Base-by-base conservation (phyloP, 2,113 vertebrate genomes). In the Proterorhinus semilunaris region DNA sequence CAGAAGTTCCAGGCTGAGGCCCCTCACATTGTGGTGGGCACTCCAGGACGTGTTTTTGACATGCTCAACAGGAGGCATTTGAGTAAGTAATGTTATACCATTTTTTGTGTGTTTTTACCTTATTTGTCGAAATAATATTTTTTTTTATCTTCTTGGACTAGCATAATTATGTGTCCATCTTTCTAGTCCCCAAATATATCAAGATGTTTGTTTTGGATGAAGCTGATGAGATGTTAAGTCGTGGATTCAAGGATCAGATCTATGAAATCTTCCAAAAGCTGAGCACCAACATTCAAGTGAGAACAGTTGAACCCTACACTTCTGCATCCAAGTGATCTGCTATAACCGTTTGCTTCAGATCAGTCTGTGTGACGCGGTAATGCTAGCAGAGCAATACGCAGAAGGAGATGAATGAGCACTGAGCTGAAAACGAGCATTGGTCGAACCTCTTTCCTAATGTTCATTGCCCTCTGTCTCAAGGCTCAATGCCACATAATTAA, bases 201-300 rank as follows among this genome's bases (percentile, higher is more conserved):
- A 98, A 98, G 91, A 99, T 99, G 98, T 99, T 99, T 84, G 98
- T 99, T 84, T 90, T 99, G 91, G 98, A 99, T 85, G 98, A 99
- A 92, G 98, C 98, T 12, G 98, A 99, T 89, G 98, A 99, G 87
- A 99, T 99, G 98, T 88, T 99, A 90, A 99, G 98, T 85, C 95
- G 98, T 70, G 98, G 98, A 6, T 99, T 99, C 90, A 99, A 99
- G 89, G 98, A 99, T 95, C 98, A 99, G 89, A 99, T 99, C 76
- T 99, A 99, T 82, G 98, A 99, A 82, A 98, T 99, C 92, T 99
- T 99, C 81, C 96, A 99, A 80, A 99, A 98, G 79, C 69, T 99
- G 50, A 98, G 94, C 92, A 97, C 97, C 72, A 97, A 96, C 87
- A 99, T 99, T 85, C 98, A 99, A 90, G 98, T 98, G 89, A 89